A percentile compares a stretch with the other conserved stretches of the same genome.
These are phyloP conservation scores for Chanos chanos DNA, from an alignment of 2,797 vertebrate genomes.

Conservation along the genomic window DNA sequence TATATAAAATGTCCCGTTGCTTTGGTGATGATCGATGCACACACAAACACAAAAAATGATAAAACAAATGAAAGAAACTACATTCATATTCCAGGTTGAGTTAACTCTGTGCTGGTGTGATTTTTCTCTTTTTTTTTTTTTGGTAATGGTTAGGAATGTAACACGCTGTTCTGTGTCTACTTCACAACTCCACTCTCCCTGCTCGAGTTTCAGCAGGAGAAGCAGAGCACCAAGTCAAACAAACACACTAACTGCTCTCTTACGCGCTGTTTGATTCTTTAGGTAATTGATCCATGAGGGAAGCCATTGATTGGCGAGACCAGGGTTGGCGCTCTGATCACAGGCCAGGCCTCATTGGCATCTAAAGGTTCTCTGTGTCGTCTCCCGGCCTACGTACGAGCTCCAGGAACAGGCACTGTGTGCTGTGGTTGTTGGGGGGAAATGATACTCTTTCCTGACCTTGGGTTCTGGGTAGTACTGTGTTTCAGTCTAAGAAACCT, in stretches of 20 bases:
- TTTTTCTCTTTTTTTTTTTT: not conserved
- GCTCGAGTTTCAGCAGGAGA: conserved; percentile 48
- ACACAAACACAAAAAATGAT: not conserved
- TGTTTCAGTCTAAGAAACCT: conserved; percentile 77
- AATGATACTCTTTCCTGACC: conserved; percentile 62
- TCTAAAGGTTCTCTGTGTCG: conserved; percentile 54
- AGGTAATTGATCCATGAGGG: conserved; percentile 67
- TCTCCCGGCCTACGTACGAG: conserved; percentile 31
- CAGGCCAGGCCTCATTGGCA: conserved; percentile 39
- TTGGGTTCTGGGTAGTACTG: conserved; percentile 69
- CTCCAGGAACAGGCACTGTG: conserved; percentile 62
- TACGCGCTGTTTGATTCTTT: conserved; percentile 66
- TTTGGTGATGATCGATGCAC: not conserved
- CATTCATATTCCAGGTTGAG: no score
- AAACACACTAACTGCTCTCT: conserved; percentile 64
- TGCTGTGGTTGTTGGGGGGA: conserved; percentile 66
- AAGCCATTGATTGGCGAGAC: conserved; percentile 52
- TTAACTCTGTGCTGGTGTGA: no score
- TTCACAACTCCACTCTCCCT: conserved; percentile 8
- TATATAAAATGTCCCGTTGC: no score
- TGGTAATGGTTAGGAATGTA: not conserved
- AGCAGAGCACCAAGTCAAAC: conserved; percentile 60
- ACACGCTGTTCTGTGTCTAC: not conserved
- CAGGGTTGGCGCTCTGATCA: conserved; percentile 42
- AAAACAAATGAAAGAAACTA: not conserved